These are phyloP conservation scores for Eurois occulta DNA, from an alignment of 2,888 invertebrate genomes.

Conservation along the genomic window DNA sequence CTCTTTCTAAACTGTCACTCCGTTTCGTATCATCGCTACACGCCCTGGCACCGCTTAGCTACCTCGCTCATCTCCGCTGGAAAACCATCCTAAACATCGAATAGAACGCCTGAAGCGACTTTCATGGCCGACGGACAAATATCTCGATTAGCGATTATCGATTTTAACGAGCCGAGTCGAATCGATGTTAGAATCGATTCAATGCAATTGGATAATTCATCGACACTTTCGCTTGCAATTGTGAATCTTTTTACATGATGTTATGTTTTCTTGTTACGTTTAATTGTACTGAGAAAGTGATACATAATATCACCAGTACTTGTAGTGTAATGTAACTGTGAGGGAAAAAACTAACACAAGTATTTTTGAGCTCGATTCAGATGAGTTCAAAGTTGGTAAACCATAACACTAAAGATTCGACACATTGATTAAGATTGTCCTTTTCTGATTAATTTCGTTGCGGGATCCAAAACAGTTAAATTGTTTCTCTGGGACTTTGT, in stretches of 20 bases:
- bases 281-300: constrained; percentile 66
- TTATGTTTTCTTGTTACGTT: constrained; percentile 54
- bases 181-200: constrained; percentile 76
- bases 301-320: not conserved
- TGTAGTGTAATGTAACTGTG: not conserved
- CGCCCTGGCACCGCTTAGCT: not conserved
- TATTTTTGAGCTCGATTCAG: not conserved
- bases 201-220: constrained; percentile 64
- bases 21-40: not conserved
- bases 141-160: constrained; percentile 74
- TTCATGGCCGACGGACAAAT: constrained; percentile 69
- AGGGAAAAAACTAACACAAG: not conserved
- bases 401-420: not conserved
- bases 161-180: constrained; percentile 74
- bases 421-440: no score
- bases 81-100: constrained; percentile 25
- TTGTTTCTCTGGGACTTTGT: no score
- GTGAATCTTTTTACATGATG: constrained; percentile 65
- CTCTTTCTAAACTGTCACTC: not conserved
- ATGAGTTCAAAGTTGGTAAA: not conserved
- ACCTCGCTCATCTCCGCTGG: not conserved
- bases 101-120: constrained; percentile 64
- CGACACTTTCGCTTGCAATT: constrained; percentile 77
- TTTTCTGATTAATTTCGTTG: no score
- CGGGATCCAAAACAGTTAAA: no score